phyloP scores from a whole-genome alignment of 2,888 invertebrate species.

The Lumbricus terrestris region DNA sequence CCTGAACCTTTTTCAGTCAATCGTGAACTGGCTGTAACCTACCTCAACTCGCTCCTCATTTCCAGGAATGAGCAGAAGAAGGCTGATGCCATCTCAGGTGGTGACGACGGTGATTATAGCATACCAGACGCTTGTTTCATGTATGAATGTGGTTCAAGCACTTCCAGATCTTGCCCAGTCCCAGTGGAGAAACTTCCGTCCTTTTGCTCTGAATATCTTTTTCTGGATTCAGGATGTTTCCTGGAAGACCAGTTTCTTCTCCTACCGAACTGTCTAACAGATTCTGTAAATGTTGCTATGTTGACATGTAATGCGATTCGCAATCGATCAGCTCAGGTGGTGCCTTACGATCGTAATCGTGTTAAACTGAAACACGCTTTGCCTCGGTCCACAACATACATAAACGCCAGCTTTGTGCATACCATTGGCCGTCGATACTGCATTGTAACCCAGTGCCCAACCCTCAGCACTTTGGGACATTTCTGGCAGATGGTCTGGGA shows the following conservation, averaged over 20 bases:
- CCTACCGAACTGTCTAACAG: conserved; percentile 25
- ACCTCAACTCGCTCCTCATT: not conserved
- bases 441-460: conserved; percentile 38
- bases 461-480: conserved; percentile 16
- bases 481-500: conserved; percentile 40
- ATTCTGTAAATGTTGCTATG: conserved; percentile 24
- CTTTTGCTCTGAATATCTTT: not conserved
- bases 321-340: conserved; percentile 31
- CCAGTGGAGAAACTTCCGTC: not conserved
- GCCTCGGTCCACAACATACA: conserved; percentile 26
- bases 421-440: conserved; percentile 24
- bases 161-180: not conserved
- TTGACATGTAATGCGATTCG: conserved; percentile 24
- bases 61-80: not conserved
- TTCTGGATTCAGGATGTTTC: not conserved
- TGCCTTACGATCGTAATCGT: conserved; percentile 39
- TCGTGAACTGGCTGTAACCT: not conserved
- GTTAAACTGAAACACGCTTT: conserved; percentile 21
- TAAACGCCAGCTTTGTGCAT: conserved; percentile 39
- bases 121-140: not conserved
- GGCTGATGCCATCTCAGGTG: not conserved
- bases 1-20: not conserved
- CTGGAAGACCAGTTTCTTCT: conserved; percentile 19
- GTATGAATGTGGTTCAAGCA: not conserved
- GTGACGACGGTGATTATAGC: not conserved